Percentiles rank a stretch among this genome's conserved stretches.
Evolutionary conservation across 2,888 invertebrate genomes (phyloP).

Genomic region (Leucoptera coffeella): DNA sequence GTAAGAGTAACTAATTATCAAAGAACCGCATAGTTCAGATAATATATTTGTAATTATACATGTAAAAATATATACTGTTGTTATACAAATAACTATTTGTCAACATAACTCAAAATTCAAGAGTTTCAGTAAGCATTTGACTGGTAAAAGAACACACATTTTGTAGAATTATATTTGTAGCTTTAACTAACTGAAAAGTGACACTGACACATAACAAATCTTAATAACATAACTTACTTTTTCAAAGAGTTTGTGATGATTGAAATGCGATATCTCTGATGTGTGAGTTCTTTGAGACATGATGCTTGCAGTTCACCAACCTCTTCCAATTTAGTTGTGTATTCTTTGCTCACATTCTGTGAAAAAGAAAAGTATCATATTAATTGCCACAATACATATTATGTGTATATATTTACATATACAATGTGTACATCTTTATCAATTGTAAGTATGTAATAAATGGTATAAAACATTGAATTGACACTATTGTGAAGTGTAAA

Average conservation of each 20-base stretch:
- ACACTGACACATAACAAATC: not conserved
- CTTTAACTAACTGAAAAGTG: not conserved
- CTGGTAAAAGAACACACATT: too few species aligned
- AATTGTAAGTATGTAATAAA: too few species aligned
- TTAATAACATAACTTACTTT: constrained; percentile 58
- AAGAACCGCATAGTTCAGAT: too few species aligned
- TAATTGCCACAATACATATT: too few species aligned
- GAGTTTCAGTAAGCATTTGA: not conserved
- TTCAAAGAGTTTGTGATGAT: constrained; percentile 72
- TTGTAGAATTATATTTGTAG: not conserved
- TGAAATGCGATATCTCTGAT: constrained; percentile 86
- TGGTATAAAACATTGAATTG: too few species aligned
- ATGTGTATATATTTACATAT: too few species aligned
- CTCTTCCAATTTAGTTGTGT: constrained; percentile 79
- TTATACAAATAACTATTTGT: not conserved
- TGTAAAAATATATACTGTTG: too few species aligned
- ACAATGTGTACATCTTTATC: too few species aligned
- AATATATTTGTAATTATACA: too few species aligned
- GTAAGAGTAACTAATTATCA: too few species aligned
- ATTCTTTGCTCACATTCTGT: constrained; percentile 74
- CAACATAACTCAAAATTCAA: not conserved
- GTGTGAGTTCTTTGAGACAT: constrained; percentile 83
- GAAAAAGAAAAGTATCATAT: constrained; percentile 9
- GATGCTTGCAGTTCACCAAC: constrained; percentile 76
- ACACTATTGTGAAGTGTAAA: too few species aligned